Conservation (phyloP, 2,797 vertebrate genomes). For the Alfaro cultratus region DNA sequence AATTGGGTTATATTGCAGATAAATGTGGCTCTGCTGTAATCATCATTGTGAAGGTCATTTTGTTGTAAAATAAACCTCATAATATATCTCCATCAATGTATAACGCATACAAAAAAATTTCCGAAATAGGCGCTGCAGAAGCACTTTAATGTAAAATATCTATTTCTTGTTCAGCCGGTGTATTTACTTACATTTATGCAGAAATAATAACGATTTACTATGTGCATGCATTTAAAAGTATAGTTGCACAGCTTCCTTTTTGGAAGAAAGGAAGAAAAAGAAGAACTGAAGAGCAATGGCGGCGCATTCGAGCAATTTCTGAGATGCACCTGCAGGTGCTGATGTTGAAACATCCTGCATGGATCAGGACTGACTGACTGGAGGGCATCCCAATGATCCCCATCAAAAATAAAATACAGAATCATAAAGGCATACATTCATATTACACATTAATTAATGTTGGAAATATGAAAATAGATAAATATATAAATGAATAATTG, state of each 20-base stretch:
- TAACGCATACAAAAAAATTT: not conserved
- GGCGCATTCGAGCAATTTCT: slow-evolving; percentile 88
- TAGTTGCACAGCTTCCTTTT: not conserved
- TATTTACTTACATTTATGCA: not conserved
- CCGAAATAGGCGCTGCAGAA: not conserved
- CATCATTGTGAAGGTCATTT: not conserved
- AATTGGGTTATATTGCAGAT: not conserved
- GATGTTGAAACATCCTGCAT: slow-evolving; percentile 52
- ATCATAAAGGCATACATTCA: not conserved
- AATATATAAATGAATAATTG: not conserved
- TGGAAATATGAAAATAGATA: not conserved
- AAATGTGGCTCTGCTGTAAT: not conserved
- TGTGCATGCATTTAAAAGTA: not conserved
- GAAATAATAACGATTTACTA: not conserved
- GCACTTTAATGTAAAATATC: not conserved
- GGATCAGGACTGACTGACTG: slow-evolving; percentile 3
- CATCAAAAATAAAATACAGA: not conserved
- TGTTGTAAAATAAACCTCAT: not conserved
- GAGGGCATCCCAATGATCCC: not conserved
- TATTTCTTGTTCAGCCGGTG: not conserved
- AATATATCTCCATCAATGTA: not conserved
- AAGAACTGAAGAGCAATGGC: slow-evolving; percentile 62
- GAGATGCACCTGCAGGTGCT: slow-evolving; percentile 74
- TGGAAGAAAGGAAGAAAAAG: not conserved
- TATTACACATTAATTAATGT: not conserved